phyloP scores from a whole-genome alignment of 2,113 vertebrate genomes.

The Prietella phreatophila region DNA sequence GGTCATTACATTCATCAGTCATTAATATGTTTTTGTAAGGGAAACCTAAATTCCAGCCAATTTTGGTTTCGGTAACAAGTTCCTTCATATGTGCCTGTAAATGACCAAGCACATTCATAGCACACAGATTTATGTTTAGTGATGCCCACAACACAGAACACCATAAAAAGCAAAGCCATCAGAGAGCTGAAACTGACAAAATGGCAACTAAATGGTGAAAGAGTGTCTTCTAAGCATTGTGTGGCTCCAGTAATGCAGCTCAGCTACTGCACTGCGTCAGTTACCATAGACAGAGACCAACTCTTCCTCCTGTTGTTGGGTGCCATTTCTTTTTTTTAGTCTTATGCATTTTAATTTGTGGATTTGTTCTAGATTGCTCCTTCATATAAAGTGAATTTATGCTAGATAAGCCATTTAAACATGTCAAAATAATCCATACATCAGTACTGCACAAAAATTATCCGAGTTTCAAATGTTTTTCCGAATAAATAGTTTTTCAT shows the following conservation, averaged over 20 bases:
- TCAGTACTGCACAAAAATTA: neutral
- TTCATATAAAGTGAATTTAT: neutral
- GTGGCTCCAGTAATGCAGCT: neutral
- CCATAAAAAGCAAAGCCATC: neutral
- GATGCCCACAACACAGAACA: neutral
- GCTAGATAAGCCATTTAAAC: neutral
- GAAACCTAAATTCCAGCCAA: neutral
- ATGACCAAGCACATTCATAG: neutral
- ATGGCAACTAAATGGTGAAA: neutral
- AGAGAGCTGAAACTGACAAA: neutral
- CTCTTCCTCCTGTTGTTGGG: neutral
- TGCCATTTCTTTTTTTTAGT: neutral
- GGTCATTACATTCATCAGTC: conserved; percentile 8
- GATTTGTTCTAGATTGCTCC: neutral
- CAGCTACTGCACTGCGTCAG: neutral
- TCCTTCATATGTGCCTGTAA: too few relatives aligned
- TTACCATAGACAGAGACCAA: neutral
- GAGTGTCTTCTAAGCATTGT: neutral
- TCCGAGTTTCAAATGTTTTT: neutral
- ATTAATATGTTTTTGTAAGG: neutral
- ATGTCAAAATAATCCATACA: neutral
- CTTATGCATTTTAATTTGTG: too few relatives aligned
- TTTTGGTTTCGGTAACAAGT: neutral
- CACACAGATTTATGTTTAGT: neutral
- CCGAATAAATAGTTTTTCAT: neutral